Conservation (phyloP, 2,888 invertebrate genomes). For the Chymomyza fuscimana region DNA sequence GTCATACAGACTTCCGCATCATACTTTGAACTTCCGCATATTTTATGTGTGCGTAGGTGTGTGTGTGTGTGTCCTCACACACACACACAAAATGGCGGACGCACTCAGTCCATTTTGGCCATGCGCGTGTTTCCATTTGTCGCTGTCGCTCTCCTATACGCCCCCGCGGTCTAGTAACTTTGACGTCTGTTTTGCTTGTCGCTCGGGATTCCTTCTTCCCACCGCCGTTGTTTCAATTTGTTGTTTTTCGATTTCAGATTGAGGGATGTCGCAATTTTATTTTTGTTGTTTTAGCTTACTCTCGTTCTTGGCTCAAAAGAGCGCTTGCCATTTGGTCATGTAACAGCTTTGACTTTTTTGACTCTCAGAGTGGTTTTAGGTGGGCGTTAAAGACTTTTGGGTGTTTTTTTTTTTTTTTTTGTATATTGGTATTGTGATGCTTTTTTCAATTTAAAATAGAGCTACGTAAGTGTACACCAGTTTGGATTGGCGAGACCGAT, state of each 20-base stretch:
- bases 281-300: constrained; percentile 33
- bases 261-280: constrained; percentile 37
- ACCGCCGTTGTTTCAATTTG: constrained; percentile 33
- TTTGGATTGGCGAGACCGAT: background rate
- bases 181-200: constrained; percentile 43
- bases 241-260: constrained; percentile 47
- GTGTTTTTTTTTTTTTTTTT: constrained; percentile 21
- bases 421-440: constrained; percentile 25
- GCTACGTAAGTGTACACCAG: background rate
- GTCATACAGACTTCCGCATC: constrained; percentile 75
- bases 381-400: background rate
- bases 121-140: constrained; percentile 56
- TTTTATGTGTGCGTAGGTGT: constrained; percentile 46
- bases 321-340: constrained; percentile 32
- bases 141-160: background rate
- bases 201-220: constrained; percentile 37
- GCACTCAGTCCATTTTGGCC: constrained; percentile 50
- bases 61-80: constrained; percentile 30
- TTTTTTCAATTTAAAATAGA: constrained; percentile 31
- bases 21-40: constrained; percentile 75
- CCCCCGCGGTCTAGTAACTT: constrained; percentile 17
- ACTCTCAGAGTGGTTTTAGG: constrained; percentile 23
- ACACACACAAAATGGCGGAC: constrained; percentile 68
- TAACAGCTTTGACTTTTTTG: constrained; percentile 40
- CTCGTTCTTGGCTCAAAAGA: constrained; percentile 3